These are phyloP conservation scores for Pipistrellus kuhlii DNA, from an alignment of 2,797 vertebrate species.

Conservation along the genomic window DNA sequence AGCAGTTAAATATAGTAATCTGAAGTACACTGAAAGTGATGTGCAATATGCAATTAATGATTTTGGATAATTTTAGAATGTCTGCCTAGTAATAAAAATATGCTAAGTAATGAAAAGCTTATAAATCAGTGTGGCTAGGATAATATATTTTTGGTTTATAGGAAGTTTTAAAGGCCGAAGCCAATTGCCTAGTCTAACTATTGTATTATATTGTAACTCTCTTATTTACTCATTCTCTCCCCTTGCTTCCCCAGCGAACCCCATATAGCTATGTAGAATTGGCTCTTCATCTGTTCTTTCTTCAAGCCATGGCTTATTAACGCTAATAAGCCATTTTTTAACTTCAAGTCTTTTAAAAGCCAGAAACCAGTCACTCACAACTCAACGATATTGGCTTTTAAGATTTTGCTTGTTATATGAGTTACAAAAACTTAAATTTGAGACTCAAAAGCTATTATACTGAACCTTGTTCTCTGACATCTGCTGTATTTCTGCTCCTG, in stretches of 20 bases:
- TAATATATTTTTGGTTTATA: conserved; percentile 1
- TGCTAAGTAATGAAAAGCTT: neutral
- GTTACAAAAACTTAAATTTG: conserved; percentile 39
- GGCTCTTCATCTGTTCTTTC: conserved; percentile 8
- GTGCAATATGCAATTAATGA: neutral
- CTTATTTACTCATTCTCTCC: neutral
- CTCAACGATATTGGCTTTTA: conserved; percentile 19
- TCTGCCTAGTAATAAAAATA: neutral
- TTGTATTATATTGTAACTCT: neutral
- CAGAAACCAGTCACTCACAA: neutral
- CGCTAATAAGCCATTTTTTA: neutral
- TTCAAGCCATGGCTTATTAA: neutral
- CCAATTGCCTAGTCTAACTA: neutral
- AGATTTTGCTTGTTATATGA: neutral
- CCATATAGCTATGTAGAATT: neutral
- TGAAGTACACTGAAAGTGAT: conserved; percentile 28
- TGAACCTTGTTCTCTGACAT: neutral
- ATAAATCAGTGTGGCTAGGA: neutral
- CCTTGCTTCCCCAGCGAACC: neutral
- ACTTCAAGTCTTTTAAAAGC: conserved; percentile 28
- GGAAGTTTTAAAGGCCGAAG: neutral
- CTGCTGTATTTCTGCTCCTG: neutral
- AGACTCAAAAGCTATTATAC: neutral
- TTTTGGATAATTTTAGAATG: neutral
- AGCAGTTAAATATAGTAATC: neutral